phyloP scores from a whole-genome alignment of 2,888 invertebrate species.

The Erebia epiphron region DNA sequence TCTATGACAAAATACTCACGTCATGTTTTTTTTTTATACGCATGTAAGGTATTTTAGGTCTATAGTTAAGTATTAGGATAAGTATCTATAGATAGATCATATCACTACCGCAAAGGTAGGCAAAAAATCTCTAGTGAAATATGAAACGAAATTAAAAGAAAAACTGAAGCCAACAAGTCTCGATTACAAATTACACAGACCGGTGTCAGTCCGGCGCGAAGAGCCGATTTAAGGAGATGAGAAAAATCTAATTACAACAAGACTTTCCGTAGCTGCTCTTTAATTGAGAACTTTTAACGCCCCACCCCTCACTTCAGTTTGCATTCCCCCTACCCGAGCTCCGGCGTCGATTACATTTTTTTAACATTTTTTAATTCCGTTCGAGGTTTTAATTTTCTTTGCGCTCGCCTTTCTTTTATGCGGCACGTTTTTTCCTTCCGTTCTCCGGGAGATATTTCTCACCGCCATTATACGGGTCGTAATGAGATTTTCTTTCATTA shows the following conservation, averaged over 20 bases:
- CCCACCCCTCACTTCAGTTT: slow-evolving; percentile 58
- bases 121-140: slow-evolving; percentile 43
- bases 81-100: not conserved
- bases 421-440: slow-evolving; percentile 65
- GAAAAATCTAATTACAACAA: slow-evolving; percentile 80
- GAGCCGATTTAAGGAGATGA: slow-evolving; percentile 78
- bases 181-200: slow-evolving; percentile 81
- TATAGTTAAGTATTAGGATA: no score
- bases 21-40: no score
- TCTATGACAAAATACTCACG: no score
- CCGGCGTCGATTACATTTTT: slow-evolving; percentile 80
- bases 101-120: not conserved
- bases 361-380: slow-evolving; percentile 81
- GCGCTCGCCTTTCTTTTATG: slow-evolving; percentile 74
- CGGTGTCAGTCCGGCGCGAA: slow-evolving; percentile 66
- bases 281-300: slow-evolving; percentile 77
- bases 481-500: slow-evolving; percentile 84
- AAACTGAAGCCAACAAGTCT: slow-evolving; percentile 76
- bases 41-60: no score
- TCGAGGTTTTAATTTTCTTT: slow-evolving; percentile 81
- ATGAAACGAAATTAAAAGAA: slow-evolving; percentile 69
- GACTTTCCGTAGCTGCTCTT: slow-evolving; percentile 73
- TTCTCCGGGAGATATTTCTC: slow-evolving; percentile 73
- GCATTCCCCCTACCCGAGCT: slow-evolving; percentile 71
- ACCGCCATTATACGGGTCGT: slow-evolving; percentile 78